phyloP scores from a whole-genome alignment of 2,888 invertebrate genomes.

The Caenorhabditis panamensis region DNA sequence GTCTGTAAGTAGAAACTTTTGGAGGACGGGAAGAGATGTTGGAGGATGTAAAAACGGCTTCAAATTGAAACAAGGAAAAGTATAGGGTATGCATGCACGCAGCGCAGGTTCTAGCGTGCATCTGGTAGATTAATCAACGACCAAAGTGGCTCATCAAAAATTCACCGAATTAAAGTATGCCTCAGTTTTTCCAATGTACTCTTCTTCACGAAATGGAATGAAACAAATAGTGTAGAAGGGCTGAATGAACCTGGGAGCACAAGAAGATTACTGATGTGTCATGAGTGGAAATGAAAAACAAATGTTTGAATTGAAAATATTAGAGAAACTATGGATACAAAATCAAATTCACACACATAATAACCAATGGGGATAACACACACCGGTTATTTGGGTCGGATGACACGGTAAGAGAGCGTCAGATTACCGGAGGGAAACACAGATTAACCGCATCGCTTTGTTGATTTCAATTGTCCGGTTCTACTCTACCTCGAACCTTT shows the following conservation, averaged over 20 bases:
- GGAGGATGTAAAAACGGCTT: too few species aligned
- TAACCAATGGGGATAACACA: constrained; percentile 30
- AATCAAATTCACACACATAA: constrained; percentile 40
- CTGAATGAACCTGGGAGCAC: too few species aligned
- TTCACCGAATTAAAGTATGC: constrained; percentile 26
- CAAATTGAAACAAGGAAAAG: too few species aligned
- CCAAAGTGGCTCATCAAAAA: constrained; percentile 7
- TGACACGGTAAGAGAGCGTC: constrained; percentile 30
- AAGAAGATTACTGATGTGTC: constrained; percentile 1
- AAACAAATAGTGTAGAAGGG: neutral
- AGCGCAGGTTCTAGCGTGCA: constrained; percentile 26
- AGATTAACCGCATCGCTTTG: constrained; percentile 61
- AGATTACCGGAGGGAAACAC: constrained; percentile 54
- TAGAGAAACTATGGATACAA: neutral
- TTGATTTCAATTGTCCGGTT: constrained; percentile 60
- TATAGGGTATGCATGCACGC: neutral
- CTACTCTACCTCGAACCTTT: constrained; percentile 41
- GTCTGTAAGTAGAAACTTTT: constrained; percentile 14
- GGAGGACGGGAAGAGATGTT: neutral
- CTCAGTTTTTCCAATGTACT: neutral
- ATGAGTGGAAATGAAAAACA: too few species aligned
- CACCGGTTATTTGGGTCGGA: constrained; percentile 35
- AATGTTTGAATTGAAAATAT: constrained; percentile 2
- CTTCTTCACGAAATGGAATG: neutral
- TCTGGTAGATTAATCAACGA: constrained; percentile 35